These are phyloP conservation scores for Lochmaea capreae DNA, from an alignment of 2,888 invertebrate genomes.

Conservation along the genomic window DNA sequence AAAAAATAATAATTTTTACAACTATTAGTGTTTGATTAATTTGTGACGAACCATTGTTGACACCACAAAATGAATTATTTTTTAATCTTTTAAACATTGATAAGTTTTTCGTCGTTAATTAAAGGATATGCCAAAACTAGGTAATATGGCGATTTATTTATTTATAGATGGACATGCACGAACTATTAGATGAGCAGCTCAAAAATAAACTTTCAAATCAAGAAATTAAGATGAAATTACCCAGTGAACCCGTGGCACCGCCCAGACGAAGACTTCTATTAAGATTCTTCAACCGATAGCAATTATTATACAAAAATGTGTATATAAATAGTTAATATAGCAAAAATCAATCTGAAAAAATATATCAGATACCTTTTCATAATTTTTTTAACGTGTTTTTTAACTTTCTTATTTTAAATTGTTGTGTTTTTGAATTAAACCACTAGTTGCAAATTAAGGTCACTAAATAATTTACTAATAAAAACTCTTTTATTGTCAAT, in stretches of 20 bases:
- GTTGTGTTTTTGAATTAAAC: neutral
- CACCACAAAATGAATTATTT: too few relatives aligned
- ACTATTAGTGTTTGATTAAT: too few relatives aligned
- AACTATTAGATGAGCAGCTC: constrained; percentile 91
- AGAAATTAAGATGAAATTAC: constrained; percentile 67
- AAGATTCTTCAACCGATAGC: constrained; percentile 69
- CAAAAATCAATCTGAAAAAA: neutral
- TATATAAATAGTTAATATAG: constrained; percentile 17
- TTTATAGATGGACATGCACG: constrained; percentile 92
- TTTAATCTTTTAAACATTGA: too few relatives aligned
- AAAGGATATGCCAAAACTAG: too few relatives aligned
- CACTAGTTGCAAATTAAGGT: neutral
- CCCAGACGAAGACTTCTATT: constrained; percentile 63
- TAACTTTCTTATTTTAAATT: constrained; percentile 12
- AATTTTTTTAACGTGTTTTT: constrained; percentile 13
- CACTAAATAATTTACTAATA: too few relatives aligned
- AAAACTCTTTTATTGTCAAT: too few relatives aligned
- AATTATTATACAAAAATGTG: constrained; percentile 20
- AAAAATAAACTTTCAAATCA: constrained; percentile 82
- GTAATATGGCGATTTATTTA: neutral
- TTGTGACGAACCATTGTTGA: too few relatives aligned
- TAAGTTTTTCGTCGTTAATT: too few relatives aligned
- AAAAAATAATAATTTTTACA: too few relatives aligned
- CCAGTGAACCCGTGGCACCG: constrained; percentile 62
- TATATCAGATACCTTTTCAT: neutral